Base-by-base conservation (phyloP, 2,888 invertebrate species). In the Teleiodes luculella region DNA sequence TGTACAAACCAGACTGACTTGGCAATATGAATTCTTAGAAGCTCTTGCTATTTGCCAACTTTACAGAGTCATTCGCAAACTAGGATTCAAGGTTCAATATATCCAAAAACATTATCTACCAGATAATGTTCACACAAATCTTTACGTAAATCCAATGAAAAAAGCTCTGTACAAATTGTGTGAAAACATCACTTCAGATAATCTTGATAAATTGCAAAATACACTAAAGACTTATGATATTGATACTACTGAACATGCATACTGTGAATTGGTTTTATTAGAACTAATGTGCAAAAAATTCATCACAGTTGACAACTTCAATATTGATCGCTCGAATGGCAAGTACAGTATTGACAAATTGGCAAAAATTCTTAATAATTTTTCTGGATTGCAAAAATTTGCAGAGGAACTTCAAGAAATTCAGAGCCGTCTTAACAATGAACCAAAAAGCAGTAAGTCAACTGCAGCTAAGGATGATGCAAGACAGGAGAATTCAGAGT, bases 1-100 rank as follows among this genome's bases (percentile, higher is more conserved):
- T 39, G 77, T 79, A 2, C 84, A 85, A 37, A 59, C 68, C 1
- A 71, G 67, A 28, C 57, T 74, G 1, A 74, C 72, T 14, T 89
- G 89, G 88, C 80, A 70, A 63, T 70, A 83, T 55, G 80, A 87
- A 62, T 83, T 89, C 53, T 57, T 89, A n/a, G 89, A 89, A 69
- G 86, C 86, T 3, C 72, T 89, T 2, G 61, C 78, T 11, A 72
- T 83, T 54, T 87, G 87, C 55, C 81, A 86, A 58, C 66, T 86
- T 1, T 74, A 78, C 57, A 70, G 68, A 14, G 61, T 86, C 10
- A 76, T 88, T 36, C 78, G 75, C 54, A 87, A 85, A 68, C 62
- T 89, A 11, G 87, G 86, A 1, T 74, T 85, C 33, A 58, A 81
- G 58, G 73, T 84, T 1, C 33, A 68, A 0, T 62, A 54, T 50